Percentiles rank a stretch among this genome's conserved stretches.
These are phyloP conservation scores for Ichneumoninae sp. DNA, from an alignment of 2,888 invertebrate genomes.

Conservation along the genomic window DNA sequence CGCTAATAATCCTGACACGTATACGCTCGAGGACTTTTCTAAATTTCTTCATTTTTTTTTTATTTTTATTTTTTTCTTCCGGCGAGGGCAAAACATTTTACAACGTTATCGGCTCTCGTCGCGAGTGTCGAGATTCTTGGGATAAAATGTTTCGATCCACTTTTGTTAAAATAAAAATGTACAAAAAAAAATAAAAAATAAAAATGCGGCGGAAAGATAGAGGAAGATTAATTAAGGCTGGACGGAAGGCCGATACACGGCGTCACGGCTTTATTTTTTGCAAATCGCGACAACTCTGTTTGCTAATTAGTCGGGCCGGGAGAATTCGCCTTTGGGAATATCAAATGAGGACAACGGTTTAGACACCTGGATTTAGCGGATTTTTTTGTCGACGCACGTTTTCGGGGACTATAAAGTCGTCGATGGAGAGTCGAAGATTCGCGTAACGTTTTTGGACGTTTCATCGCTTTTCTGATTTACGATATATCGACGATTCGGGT, in stretches of 20 bases:
- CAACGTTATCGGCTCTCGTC: constrained; percentile 43
- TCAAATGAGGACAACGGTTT: constrained; percentile 9
- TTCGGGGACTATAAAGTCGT: constrained; percentile 11
- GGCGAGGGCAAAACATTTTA: not conserved
- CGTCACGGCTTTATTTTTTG: constrained; percentile 13
- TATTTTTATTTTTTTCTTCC: not conserved
- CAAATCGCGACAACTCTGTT: constrained; percentile 11
- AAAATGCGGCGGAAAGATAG: not conserved
- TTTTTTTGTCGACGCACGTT: not conserved
- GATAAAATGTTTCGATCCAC: constrained; percentile 38
- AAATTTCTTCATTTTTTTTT: constrained; percentile 17
- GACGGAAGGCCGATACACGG: not conserved
- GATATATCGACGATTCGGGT: not conserved
- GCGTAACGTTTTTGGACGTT: not conserved
- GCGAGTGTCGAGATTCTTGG: constrained; percentile 36
- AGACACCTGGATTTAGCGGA: not conserved
- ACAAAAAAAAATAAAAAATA: not conserved
- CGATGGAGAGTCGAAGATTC: not conserved
- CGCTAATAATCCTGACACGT: constrained; percentile 59
- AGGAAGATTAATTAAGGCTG: constrained; percentile 45
- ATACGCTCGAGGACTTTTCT: not conserved
- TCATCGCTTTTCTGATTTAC: constrained; percentile 13
- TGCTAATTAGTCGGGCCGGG: constrained; percentile 30
- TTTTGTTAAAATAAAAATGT: not conserved
- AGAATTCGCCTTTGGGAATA: not conserved